Conservation (phyloP, 1,140 invertebrate genomes). For the Sarcophaga peregrina region DNA sequence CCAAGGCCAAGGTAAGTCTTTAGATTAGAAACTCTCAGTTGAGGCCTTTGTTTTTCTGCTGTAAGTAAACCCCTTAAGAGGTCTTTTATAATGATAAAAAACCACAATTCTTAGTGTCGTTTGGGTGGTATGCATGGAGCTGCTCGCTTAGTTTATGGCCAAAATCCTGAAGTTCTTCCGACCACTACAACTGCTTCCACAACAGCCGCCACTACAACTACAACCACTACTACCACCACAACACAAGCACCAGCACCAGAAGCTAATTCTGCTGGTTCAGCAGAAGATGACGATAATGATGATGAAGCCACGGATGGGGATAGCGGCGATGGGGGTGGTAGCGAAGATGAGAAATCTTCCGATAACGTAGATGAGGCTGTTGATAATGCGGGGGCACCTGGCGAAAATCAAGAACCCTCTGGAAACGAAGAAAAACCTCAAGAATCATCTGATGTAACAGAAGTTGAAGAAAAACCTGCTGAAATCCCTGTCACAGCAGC, state of each 20-base stretch:
- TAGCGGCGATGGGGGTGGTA: conserved; percentile 29
- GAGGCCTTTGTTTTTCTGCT: neutral
- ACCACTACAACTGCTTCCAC: conserved; percentile 56
- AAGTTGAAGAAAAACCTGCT: conserved; percentile 16
- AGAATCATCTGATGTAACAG: neutral
- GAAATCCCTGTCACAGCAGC: conserved; percentile 18
- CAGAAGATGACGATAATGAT: conserved; percentile 12
- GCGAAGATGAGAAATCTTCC: conserved; percentile 6
- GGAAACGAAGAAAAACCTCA: neutral
- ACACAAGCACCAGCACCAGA: conserved; percentile 49
- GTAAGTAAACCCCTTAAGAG: conserved; percentile 5
- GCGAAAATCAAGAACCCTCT: conserved; percentile 15
- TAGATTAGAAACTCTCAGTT: neutral
- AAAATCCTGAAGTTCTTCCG: conserved; percentile 63
- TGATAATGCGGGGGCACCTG: conserved; percentile 9
- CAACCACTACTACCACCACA: conserved; percentile 51
- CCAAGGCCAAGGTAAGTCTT: conserved; percentile 53
- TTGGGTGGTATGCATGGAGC: conserved; percentile 56
- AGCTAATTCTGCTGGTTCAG: conserved; percentile 45
- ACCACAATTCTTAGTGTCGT: conserved; percentile 19
- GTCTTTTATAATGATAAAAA: conserved; percentile 50
- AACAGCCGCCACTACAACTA: conserved; percentile 50
- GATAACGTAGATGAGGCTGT: conserved; percentile 25
- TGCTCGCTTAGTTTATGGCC: conserved; percentile 63
- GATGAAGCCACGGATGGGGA: conserved; percentile 32